These are phyloP conservation scores for Pygoscelis antarcticus DNA, from an alignment of 2,113 vertebrate genomes.

Conservation along the genomic window DNA sequence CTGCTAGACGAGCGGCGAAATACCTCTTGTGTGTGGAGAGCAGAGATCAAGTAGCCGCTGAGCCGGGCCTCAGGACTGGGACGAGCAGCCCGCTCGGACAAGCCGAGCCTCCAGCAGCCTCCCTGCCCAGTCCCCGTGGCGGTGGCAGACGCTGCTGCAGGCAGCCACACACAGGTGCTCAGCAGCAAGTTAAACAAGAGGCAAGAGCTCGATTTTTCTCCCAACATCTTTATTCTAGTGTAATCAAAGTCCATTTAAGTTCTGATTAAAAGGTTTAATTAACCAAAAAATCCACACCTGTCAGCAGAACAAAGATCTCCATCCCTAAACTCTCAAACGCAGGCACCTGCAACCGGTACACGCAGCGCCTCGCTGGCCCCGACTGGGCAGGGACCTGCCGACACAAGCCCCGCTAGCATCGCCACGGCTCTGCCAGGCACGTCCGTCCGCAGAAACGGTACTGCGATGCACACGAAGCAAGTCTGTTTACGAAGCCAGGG, in stretches of 20 bases:
- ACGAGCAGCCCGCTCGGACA: neutral
- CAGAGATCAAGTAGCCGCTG: accelerated
- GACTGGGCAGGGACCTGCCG: accelerated
- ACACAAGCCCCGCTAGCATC: neutral
- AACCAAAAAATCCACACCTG: neutral
- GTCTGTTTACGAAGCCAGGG: neutral
- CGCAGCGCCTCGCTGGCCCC: neutral
- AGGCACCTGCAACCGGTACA: neutral
- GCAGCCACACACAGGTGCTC: neutral
- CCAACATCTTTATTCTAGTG: neutral
- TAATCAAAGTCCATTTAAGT: neutral
- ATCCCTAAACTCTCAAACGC: neutral
- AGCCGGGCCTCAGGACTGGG: neutral
- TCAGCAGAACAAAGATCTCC: neutral
- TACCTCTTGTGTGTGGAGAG: neutral
- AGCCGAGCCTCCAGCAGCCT: neutral
- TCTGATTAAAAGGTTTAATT: neutral
- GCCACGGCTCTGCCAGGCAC: neutral
- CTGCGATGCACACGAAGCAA: neutral
- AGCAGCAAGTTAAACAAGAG: neutral
- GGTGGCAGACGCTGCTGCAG: too few relatives aligned
- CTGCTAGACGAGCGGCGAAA: neutral
- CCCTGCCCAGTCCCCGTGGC: accelerated
- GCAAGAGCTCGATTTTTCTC: neutral
- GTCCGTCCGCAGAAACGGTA: neutral